These are phyloP conservation scores for Ophion ventricosus DNA, from an alignment of 2,888 invertebrate genomes.

Conservation along the genomic window DNA sequence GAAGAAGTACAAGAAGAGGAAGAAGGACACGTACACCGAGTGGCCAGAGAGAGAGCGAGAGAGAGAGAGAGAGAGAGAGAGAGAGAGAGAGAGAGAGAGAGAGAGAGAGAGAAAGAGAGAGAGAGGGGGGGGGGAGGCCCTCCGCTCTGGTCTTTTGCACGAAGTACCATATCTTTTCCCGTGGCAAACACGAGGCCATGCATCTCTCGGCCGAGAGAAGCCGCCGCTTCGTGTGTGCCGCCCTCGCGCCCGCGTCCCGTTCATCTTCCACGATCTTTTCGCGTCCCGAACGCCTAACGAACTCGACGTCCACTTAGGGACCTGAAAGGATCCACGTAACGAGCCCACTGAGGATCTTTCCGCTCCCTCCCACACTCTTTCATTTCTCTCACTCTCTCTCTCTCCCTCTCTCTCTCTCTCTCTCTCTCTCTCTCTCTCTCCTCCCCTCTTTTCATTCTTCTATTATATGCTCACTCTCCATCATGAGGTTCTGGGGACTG, in stretches of 20 bases:
- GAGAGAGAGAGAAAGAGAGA: too few species aligned
- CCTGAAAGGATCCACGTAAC: conserved; percentile 79
- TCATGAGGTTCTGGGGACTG: not conserved
- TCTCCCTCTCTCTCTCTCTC: conserved; percentile 45
- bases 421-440: too few species aligned
- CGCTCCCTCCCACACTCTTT: conserved; percentile 69
- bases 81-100: too few species aligned
- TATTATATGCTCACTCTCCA: conserved; percentile 34
- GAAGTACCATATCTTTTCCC: conserved; percentile 77
- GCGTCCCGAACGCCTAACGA: conserved; percentile 78
- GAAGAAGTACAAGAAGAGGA: conserved; percentile 10
- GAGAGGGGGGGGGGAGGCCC: too few species aligned
- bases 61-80: too few species aligned
- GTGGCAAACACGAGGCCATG: conserved; percentile 77
- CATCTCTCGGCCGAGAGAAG: conserved; percentile 69
- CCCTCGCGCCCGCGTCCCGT: conserved; percentile 74
- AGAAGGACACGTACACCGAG: conserved; percentile 56
- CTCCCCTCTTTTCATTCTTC: conserved; percentile 48
- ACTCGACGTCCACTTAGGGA: conserved; percentile 79
- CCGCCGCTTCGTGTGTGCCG: conserved; percentile 55
- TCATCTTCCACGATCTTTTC: conserved; percentile 78
- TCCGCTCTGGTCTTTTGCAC: conserved; percentile 72
- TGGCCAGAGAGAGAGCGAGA: conserved; percentile 16
- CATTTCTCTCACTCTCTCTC: conserved; percentile 18
- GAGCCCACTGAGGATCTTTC: conserved; percentile 70